These are phyloP conservation scores for Apocrypta bakeri DNA, from an alignment of 1,140 invertebrate genomes.

Conservation along the genomic window DNA sequence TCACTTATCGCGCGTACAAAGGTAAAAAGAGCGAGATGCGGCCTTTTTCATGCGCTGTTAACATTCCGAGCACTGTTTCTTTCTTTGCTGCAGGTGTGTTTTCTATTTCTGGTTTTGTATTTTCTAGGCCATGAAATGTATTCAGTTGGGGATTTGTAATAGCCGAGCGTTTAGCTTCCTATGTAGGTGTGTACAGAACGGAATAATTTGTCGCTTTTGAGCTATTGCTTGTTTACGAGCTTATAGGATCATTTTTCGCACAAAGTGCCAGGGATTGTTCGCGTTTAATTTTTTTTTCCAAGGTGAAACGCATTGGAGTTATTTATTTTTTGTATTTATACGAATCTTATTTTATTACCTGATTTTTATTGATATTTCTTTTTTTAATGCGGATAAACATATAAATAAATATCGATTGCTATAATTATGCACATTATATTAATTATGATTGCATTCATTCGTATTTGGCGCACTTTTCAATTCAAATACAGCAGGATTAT, in stretches of 20 bases:
- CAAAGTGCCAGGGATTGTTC: background rate
- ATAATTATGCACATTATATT: no score
- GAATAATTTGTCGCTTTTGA: background rate
- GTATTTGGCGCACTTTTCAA: no score
- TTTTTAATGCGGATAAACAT: no score
- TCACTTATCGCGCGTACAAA: background rate
- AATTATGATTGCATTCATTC: no score
- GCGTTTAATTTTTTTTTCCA: background rate
- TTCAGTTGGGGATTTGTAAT: background rate
- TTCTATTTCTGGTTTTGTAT: background rate
- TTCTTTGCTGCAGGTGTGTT: background rate
- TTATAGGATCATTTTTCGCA: background rate
- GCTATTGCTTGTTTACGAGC: background rate
- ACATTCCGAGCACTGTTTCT: background rate
- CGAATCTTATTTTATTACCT: no score
- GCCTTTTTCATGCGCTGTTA: background rate
- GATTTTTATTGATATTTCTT: no score
- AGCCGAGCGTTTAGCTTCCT: background rate
- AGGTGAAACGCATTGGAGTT: background rate
- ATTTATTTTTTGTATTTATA: no score
- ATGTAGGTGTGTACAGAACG: background rate
- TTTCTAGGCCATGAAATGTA: background rate
- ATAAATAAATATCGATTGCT: no score
- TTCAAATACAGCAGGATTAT: no score
- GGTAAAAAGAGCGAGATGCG: background rate